These are phyloP conservation scores for Digitonthophagus gazella DNA, from an alignment of 2,888 invertebrate species.

Conservation along the genomic window DNA sequence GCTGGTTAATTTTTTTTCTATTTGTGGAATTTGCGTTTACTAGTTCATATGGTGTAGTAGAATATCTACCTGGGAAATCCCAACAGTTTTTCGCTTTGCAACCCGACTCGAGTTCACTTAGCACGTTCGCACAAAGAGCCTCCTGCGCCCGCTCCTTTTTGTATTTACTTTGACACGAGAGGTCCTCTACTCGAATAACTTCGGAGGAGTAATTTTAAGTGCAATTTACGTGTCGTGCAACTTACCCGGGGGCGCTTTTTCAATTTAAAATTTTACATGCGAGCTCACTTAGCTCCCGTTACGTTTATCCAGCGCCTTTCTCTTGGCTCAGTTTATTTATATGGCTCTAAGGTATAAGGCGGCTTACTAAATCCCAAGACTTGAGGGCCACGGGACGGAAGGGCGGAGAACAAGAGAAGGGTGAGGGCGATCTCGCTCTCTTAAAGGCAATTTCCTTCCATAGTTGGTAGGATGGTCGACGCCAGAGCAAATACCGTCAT, in stretches of 20 bases:
- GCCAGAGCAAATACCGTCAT: not conserved
- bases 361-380: too few relatives aligned
- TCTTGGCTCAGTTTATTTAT: not conserved
- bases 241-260: not conserved
- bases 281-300: not conserved
- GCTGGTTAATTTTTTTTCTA: too few relatives aligned
- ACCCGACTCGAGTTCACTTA: not conserved
- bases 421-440: not conserved
- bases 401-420: not conserved
- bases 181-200: not conserved
- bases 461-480: not conserved
- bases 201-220: not conserved
- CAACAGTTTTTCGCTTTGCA: not conserved
- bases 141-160: not conserved
- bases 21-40: too few relatives aligned
- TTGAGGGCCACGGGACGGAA: too few relatives aligned
- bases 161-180: not conserved
- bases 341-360: not conserved
- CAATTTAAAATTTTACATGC: not conserved
- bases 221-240: not conserved
- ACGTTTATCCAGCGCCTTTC: not conserved
- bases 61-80: too few relatives aligned
- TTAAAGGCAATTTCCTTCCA: not conserved
- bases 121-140: not conserved
- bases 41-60: too few relatives aligned